Base-by-base conservation (phyloP, 2,888 invertebrate genomes). In the Platycheirus albimanus region DNA sequence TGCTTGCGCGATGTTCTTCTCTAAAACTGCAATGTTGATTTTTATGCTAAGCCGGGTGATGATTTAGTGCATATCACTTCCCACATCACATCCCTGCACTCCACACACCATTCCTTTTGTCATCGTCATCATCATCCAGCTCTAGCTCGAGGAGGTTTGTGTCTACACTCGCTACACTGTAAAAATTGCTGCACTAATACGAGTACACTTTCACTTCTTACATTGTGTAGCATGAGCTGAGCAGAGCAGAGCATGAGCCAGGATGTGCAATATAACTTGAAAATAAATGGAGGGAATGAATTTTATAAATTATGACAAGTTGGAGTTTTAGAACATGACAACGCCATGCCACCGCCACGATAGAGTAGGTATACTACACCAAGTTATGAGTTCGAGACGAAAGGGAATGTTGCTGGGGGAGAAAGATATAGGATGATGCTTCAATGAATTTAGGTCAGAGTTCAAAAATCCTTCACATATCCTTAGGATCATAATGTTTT, bases 221-320 rank as follows among this genome's bases (percentile, higher is more conserved):
- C n/a, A n/a, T n/a, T n/a, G n/a, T n/a, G n/a, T n/a, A n/a, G n/a
- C n/a, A n/a, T n/a, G n/a, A n/a, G n/a, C n/a, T n/a, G n/a, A n/a
- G n/a, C n/a, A n/a, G n/a, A n/a, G n/a, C n/a, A n/a, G 24, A 70
- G 38, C 41, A 10, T 43, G 56, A 41, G 15, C 41, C 56, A 41
- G 56, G 56, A 41, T 58, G 15, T 41, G 41, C 43, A 74, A 30
- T 51, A 47, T 28, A 70, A 76, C 70, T 66, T 69, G 49, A 70
- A 61, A 43, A 56, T 74, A 51, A 70, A 64, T 58, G 56, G 20
- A 36, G 15, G 51, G 75, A 51, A 66, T 56, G 70, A 76, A 66
- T 70, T 58, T 80, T 66, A 81, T 76, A 76, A 81, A 76, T 76
- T 81, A 81, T 81, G 80, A 81, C 76, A 81, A 81, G 76, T 81